These are phyloP conservation scores for Metalampra italica DNA, from an alignment of 2,888 invertebrate genomes.

Conservation along the genomic window DNA sequence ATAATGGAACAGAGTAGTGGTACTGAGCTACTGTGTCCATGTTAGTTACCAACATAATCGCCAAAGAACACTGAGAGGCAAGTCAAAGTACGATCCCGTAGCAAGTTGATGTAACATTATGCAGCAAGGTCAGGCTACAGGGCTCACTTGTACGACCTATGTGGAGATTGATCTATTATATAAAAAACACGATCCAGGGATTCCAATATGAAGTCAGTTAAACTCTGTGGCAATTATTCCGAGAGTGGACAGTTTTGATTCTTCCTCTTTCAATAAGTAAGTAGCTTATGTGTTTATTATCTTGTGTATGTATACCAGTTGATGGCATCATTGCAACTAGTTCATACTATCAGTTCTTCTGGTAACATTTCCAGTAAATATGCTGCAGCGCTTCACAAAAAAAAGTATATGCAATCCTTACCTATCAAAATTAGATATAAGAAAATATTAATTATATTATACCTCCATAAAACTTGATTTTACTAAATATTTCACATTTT, in stretches of 20 bases:
- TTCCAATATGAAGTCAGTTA: background rate
- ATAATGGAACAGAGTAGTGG: conserved; percentile 43
- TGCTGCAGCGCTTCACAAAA: conserved; percentile 24
- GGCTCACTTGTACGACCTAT: background rate
- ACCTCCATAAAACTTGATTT: background rate
- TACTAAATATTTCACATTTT: background rate
- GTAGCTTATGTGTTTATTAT: background rate
- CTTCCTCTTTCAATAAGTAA: conserved; percentile 4
- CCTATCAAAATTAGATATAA: background rate
- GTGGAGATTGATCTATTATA: background rate
- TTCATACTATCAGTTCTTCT: conserved; percentile 18
- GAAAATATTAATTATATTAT: background rate
- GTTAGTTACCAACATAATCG: conserved; percentile 39
- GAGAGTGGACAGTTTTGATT: background rate
- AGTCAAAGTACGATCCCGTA: conserved; percentile 19
- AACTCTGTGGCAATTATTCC: background rate
- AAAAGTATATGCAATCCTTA: conserved; percentile 6
- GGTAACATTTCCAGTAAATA: conserved; percentile 9
- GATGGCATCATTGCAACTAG: conserved; percentile 1
- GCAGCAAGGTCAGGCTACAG: background rate
- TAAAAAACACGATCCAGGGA: background rate
- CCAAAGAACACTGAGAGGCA: conserved; percentile 27
- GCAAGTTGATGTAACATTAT: too few relatives aligned
- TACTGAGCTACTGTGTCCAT: conserved; percentile 43
- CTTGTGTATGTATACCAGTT: background rate